A percentile compares a stretch with the other conserved stretches of the same genome.
Conservation (phyloP, 2,113 vertebrate species). For the Phoxinus phoxinus region DNA sequence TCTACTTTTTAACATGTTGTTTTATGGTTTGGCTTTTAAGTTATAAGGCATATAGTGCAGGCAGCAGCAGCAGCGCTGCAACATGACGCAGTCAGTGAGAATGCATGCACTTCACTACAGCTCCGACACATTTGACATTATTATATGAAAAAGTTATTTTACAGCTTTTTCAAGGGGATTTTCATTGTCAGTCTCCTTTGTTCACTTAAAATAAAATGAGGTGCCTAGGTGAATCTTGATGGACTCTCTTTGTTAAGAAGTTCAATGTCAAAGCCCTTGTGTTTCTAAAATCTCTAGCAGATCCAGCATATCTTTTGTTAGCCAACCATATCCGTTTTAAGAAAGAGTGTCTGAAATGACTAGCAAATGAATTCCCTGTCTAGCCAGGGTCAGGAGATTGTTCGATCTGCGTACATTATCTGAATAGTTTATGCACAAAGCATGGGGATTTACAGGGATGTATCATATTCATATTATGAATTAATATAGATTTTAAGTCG, state of each 20-base stretch:
- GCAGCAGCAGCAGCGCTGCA: not conserved
- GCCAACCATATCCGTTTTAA: not conserved
- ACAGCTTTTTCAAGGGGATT: not conserved
- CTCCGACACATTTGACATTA: not conserved
- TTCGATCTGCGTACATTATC: not conserved
- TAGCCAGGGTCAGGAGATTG: not conserved
- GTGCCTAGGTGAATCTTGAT: conserved; percentile 25
- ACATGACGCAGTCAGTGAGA: not conserved
- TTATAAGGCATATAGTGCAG: not conserved
- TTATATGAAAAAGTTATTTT: not conserved
- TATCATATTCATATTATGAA: not conserved
- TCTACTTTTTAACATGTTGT: not conserved
- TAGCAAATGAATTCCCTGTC: conserved; percentile 1
- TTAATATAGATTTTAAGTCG: not conserved
- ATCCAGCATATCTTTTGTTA: not conserved
- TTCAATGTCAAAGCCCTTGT: conserved; percentile 12
- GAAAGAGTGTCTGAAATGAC: conserved; percentile 1
- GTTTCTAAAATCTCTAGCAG: not conserved
- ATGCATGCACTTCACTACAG: not conserved
- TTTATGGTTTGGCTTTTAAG: not conserved
- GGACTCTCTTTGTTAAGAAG: not conserved
- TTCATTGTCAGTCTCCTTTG: conserved; percentile 17
- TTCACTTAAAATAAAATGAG: not conserved
- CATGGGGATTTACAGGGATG: not conserved
- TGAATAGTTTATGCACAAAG: not conserved